Conservation (phyloP, 2,888 invertebrate species). For the Cetonia aurata region DNA sequence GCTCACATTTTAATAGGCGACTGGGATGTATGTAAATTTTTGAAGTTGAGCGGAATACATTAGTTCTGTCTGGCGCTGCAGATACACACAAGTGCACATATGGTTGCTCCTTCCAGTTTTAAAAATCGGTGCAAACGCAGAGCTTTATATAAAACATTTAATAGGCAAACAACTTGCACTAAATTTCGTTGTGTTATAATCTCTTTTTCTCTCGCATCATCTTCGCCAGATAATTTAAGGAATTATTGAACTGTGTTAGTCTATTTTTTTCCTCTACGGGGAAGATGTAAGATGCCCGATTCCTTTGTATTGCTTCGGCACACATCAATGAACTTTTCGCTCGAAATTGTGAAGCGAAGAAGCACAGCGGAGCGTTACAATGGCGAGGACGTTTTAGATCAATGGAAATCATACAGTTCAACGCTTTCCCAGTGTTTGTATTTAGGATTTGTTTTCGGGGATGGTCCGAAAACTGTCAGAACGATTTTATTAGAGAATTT, state of each 20-base stretch:
- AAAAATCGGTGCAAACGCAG: too few relatives aligned
- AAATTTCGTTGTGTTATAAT: slow-evolving; percentile 14
- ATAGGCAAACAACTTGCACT: too few relatives aligned
- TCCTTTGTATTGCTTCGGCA: slow-evolving; percentile 36
- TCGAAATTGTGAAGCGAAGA: slow-evolving; percentile 24
- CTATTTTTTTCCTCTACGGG: slow-evolving; percentile 10
- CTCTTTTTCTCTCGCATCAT: slow-evolving; percentile 8
- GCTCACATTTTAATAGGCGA: too few relatives aligned
- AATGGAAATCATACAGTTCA: slow-evolving; percentile 40
- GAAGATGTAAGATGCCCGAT: slow-evolving; percentile 22
- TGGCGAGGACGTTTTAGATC: slow-evolving; percentile 37
- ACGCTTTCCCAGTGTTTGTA: slow-evolving; percentile 30
- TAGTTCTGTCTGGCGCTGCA: too few relatives aligned
- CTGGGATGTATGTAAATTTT: too few relatives aligned
- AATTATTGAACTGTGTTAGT: slow-evolving; percentile 36
- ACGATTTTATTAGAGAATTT: slow-evolving; percentile 23
- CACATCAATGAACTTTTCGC: slow-evolving; percentile 34
- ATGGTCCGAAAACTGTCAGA: slow-evolving; percentile 22
- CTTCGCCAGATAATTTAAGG: slow-evolving; percentile 27
- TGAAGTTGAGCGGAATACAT: too few relatives aligned
- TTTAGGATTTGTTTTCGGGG: slow-evolving; percentile 33
- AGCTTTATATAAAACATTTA: too few relatives aligned
- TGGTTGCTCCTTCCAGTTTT: too few relatives aligned
- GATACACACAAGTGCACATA: too few relatives aligned
- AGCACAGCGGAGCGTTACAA: slow-evolving; percentile 35